Conservation (phyloP, 2,797 vertebrate species). For the Cercopithecus petaurista region DNA sequence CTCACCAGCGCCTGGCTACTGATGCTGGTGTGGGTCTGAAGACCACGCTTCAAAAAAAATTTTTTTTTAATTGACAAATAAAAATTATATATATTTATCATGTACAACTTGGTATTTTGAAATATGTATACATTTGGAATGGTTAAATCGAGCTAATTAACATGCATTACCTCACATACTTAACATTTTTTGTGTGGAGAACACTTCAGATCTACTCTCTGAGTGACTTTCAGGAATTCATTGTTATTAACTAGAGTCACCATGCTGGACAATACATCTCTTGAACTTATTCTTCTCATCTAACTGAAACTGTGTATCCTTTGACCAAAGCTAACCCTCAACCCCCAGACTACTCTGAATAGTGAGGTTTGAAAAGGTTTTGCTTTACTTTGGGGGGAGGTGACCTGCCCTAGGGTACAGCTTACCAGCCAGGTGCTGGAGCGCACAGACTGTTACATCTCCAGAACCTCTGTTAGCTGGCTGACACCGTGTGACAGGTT, state of each 20-base stretch:
- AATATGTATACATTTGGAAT: not conserved
- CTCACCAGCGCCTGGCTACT: not conserved
- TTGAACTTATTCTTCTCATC: not conserved
- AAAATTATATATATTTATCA: not conserved
- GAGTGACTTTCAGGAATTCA: not conserved
- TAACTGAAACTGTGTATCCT: not conserved
- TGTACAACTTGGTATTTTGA: not conserved
- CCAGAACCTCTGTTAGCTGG: not conserved
- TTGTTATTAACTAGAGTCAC: not conserved
- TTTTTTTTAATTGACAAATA: not conserved
- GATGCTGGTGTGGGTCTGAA: not conserved
- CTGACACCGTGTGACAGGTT: not conserved
- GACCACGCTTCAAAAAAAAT: not conserved
- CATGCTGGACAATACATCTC: not conserved
- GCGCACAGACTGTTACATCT: not conserved
- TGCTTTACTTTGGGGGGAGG: not conserved
- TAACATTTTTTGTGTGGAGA: not conserved
- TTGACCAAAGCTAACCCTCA: not conserved
- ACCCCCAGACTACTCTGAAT: not conserved
- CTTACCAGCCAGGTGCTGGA: not conserved
- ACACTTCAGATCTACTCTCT: not conserved
- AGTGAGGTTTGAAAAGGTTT: not conserved
- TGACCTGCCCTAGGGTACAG: not conserved
- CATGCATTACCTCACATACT: not conserved
- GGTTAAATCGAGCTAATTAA: not conserved